These are phyloP conservation scores for Crax fasciolata DNA, from an alignment of 2,797 vertebrate species.

Conservation along the genomic window DNA sequence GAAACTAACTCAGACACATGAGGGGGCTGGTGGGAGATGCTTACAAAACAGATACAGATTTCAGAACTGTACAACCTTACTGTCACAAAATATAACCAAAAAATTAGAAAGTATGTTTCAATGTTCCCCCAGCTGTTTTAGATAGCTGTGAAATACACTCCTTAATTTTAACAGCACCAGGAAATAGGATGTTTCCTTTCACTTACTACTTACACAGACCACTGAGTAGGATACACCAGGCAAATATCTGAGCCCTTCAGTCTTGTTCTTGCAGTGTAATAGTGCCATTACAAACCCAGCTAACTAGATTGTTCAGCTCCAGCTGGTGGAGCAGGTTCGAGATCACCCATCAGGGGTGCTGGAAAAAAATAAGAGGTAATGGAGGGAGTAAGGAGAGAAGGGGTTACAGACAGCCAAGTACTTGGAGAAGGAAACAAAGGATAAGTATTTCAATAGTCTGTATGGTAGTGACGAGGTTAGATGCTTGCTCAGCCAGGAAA, in stretches of 20 bases:
- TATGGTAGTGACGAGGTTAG: background rate
- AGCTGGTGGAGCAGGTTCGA: background rate
- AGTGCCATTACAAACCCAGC: background rate
- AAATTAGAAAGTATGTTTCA: background rate
- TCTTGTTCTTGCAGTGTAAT: rapidly evolving
- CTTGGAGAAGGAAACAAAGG: background rate
- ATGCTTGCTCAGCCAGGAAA: background rate
- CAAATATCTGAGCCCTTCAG: background rate
- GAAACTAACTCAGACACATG: background rate
- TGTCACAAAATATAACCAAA: background rate
- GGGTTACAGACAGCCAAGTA: background rate
- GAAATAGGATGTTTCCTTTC: background rate
- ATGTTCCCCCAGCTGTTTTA: background rate
- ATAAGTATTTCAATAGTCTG: background rate
- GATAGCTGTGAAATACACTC: background rate
- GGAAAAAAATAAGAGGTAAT: background rate
- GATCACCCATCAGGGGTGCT: background rate
- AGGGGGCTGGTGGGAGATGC: rapidly evolving
- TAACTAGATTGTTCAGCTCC: background rate
- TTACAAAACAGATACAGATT: background rate
- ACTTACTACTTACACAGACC: background rate
- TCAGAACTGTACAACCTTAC: background rate
- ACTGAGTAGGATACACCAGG: background rate
- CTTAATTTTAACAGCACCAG: background rate
- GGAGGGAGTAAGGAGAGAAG: background rate